Evolutionary conservation across 2,888 invertebrate genomes (phyloP).

Genomic region (Drosophila borealis): DNA sequence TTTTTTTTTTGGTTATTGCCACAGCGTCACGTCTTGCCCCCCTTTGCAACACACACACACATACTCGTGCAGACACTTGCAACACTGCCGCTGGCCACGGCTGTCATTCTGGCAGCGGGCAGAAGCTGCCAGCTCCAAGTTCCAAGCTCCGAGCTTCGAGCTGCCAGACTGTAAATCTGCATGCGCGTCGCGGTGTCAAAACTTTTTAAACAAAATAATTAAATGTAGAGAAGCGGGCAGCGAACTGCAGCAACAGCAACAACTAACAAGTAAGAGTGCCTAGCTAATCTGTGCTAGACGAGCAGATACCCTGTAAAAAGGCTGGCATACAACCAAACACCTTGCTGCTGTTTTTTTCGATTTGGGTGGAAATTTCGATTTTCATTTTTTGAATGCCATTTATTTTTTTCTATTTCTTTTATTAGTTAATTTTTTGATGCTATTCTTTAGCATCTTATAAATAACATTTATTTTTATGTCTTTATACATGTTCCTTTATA

Average conservation of each 20-base stretch:
- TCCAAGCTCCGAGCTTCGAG: conserved; percentile 18
- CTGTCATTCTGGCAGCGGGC: conserved; percentile 65
- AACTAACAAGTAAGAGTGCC: conserved; percentile 2
- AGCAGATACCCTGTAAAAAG: conserved; percentile 10
- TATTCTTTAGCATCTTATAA: too few relatives aligned
- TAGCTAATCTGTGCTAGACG: neutral
- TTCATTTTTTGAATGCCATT: neutral
- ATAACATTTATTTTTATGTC: too few relatives aligned
- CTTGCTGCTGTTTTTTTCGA: neutral
- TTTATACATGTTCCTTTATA: too few relatives aligned
- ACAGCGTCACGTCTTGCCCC: conserved; percentile 40
- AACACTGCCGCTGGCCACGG: conserved; percentile 58
- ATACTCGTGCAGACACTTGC: conserved; percentile 32
- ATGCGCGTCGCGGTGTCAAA: conserved; percentile 79
- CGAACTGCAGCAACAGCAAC: conserved; percentile 19
- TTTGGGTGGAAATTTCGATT: neutral
- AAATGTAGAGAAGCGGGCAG: conserved; percentile 71
- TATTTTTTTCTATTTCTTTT: too few relatives aligned
- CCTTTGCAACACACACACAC: conserved; percentile 16
- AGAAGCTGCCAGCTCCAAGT: conserved; percentile 49
- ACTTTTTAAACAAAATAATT: conserved; percentile 82
- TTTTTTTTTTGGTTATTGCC: conserved; percentile 58
- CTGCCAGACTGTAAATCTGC: conserved; percentile 71
- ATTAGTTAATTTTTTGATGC: too few relatives aligned
- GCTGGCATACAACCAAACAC: neutral